These are phyloP conservation scores for Nebria ingens DNA, from an alignment of 1,140 invertebrate species.

Conservation along the genomic window DNA sequence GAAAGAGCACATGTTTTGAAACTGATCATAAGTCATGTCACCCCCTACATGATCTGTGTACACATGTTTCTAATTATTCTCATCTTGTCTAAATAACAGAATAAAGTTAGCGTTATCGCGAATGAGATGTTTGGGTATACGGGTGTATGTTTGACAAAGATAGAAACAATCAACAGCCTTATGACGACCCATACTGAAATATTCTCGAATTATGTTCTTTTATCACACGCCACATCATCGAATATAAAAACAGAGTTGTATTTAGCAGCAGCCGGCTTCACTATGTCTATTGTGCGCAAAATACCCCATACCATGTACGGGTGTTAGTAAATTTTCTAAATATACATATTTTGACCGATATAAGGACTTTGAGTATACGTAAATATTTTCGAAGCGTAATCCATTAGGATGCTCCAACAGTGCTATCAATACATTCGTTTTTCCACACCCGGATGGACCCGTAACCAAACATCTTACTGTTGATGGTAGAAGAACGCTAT, in stretches of 20 bases:
- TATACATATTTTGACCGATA: conserved; percentile 30
- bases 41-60: conserved; percentile 31
- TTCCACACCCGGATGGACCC: conserved; percentile 29
- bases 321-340: conserved; percentile 23
- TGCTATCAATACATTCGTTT: conserved; percentile 30
- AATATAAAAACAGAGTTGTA: conserved; percentile 32
- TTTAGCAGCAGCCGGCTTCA: conserved; percentile 18
- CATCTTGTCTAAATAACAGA: conserved; percentile 34
- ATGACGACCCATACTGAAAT: conserved; percentile 31
- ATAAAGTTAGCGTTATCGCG: conserved; percentile 34
- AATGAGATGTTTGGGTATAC: conserved; percentile 33
- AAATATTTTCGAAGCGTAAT: conserved; percentile 32
- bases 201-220: conserved; percentile 29
- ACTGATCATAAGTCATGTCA: conserved; percentile 29
- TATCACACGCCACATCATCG: conserved; percentile 30
- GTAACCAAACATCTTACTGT: conserved; percentile 23
- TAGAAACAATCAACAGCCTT: conserved; percentile 29
- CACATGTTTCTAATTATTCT: conserved; percentile 33
- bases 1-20: conserved; percentile 25
- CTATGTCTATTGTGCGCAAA: conserved; percentile 22
- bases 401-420: conserved; percentile 27
- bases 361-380: conserved; percentile 32
- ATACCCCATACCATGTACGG: conserved; percentile 23
- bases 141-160: conserved; percentile 31
- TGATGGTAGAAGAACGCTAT: conserved; percentile 16